Conservation (phyloP, 2,797 vertebrate genomes). For the Microctenopoma lineatum region DNA sequence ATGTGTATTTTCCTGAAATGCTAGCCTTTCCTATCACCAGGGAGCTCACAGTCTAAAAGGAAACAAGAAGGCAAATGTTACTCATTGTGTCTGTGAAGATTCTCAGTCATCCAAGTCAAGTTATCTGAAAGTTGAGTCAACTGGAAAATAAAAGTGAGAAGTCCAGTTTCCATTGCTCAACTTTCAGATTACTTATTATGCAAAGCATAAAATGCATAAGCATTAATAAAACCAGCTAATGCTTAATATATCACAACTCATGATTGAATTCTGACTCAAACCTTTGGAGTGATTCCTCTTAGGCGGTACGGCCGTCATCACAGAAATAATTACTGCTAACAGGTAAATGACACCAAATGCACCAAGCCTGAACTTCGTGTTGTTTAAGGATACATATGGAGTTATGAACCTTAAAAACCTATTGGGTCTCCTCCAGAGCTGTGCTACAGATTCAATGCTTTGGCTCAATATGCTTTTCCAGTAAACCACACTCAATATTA, state of each 20-base stretch:
- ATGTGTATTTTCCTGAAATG: constrained; percentile 85
- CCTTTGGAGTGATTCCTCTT: constrained; percentile 5
- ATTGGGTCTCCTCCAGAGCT: constrained; percentile 47
- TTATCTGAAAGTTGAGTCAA: too few relatives aligned
- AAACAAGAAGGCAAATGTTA: constrained; percentile 27
- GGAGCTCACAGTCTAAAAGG: constrained; percentile 84
- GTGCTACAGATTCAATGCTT: constrained; percentile 28
- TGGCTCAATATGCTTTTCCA: constrained; percentile 65
- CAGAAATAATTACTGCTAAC: constrained; percentile 33
- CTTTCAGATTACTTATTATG: constrained; percentile 20
- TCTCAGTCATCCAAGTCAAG: too few relatives aligned
- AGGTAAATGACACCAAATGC: constrained; percentile 36
- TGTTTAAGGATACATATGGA: constrained; percentile 75
- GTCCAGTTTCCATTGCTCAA: too few relatives aligned
- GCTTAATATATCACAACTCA: constrained; percentile 12
- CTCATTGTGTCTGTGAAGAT: constrained; percentile 4
- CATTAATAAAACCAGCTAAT: constrained; percentile 1
- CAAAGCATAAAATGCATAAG: constrained; percentile 5
- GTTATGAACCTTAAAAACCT: constrained; percentile 61
- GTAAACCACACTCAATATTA: constrained; percentile 65
- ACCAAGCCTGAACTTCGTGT: constrained; percentile 43
- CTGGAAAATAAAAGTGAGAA: too few relatives aligned
- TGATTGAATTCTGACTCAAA: not conserved
- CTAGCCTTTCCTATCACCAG: constrained; percentile 80
- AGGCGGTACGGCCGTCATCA: constrained; percentile 17